phyloP scores from a whole-genome alignment of 1,140 invertebrate genomes.

The Arion vulgaris region DNA sequence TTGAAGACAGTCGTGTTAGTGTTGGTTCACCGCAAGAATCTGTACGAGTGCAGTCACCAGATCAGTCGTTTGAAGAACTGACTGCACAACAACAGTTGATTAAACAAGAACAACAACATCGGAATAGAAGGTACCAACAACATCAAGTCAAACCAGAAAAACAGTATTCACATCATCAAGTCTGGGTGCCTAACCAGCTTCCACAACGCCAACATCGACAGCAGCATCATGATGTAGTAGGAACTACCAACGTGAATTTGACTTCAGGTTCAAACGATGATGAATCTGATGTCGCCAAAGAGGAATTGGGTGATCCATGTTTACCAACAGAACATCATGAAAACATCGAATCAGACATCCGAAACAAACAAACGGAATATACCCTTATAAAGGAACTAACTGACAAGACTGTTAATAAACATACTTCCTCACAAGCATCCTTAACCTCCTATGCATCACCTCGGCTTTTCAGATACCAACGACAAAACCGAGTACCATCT shows the following conservation, averaged over 20 bases:
- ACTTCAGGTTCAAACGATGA: too few relatives aligned
- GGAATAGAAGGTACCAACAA: too few relatives aligned
- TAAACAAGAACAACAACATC: too few relatives aligned
- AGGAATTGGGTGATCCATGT: neutral
- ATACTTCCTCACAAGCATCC: neutral
- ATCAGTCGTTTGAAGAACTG: too few relatives aligned
- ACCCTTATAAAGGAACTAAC: too few relatives aligned
- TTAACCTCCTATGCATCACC: neutral
- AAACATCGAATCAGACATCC: neutral
- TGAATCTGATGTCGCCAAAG: neutral
- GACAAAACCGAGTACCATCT: conserved; percentile 1
- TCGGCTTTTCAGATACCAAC: neutral
- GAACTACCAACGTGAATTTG: neutral
- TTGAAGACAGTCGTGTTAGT: too few relatives aligned
- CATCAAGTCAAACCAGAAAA: too few relatives aligned
- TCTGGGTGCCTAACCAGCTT: neutral
- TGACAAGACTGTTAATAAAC: neutral
- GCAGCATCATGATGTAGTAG: too few relatives aligned
- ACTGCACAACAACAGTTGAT: too few relatives aligned
- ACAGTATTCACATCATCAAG: neutral
- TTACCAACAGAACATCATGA: too few relatives aligned
- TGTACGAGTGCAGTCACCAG: too few relatives aligned
- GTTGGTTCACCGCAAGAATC: too few relatives aligned
- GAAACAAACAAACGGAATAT: neutral
- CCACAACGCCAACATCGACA: neutral